These are phyloP conservation scores for Schizothorax lantsangensis DNA, from an alignment of 2,797 vertebrate species.

Conservation along the genomic window DNA sequence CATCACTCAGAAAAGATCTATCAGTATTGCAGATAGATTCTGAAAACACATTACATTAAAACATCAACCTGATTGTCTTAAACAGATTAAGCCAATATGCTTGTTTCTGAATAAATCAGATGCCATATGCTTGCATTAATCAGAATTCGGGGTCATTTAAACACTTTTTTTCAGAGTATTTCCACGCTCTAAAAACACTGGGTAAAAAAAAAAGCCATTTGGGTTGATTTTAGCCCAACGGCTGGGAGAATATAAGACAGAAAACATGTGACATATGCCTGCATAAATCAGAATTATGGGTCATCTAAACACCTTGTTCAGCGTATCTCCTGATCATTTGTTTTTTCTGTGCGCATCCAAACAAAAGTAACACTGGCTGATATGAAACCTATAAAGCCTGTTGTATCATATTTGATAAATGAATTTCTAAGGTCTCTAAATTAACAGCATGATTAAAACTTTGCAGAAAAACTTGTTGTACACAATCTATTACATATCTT, in stretches of 20 bases:
- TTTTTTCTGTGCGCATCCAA: no score
- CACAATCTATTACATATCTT: neutral
- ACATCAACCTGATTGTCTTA: neutral
- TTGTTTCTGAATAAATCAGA: neutral
- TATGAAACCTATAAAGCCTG: no score
- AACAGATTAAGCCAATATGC: neutral
- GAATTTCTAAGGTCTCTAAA: neutral
- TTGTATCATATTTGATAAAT: neutral
- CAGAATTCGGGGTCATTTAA: neutral
- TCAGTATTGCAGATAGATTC: neutral
- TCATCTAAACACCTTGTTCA: no score
- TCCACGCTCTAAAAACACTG: neutral
- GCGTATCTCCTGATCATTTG: no score
- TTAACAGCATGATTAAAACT: neutral
- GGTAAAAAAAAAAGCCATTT: neutral
- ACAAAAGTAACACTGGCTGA: no score
- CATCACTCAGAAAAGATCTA: conserved; percentile 5
- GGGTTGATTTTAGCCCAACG: neutral
- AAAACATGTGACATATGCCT: neutral
- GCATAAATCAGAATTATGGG: neutral
- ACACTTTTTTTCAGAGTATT: neutral
- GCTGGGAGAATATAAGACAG: neutral
- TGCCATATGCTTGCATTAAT: neutral
- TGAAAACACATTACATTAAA: neutral
- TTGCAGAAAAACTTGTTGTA: neutral